Conservation (phyloP, 2,797 vertebrate genomes). For the Pseudomugil tenellus region DNA sequence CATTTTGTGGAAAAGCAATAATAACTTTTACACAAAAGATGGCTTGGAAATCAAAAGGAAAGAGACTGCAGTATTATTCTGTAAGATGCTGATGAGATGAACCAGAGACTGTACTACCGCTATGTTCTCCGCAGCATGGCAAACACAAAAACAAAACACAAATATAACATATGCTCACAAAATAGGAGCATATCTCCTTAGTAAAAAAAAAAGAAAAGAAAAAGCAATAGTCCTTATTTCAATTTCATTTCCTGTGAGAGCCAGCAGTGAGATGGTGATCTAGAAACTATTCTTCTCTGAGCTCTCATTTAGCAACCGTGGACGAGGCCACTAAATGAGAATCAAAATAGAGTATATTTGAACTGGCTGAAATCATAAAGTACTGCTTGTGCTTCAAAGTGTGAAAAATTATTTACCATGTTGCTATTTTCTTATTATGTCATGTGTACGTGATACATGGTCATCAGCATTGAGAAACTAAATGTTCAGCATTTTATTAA, state of each 20-base stretch:
- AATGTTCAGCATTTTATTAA: background rate
- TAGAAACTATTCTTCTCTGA: constrained; percentile 18
- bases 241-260: constrained; percentile 56
- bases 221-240: constrained; percentile 16
- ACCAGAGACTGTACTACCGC: constrained; percentile 20
- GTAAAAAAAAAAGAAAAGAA: too few relatives aligned
- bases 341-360: constrained; percentile 36
- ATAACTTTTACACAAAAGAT: constrained; percentile 1
- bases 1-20: background rate
- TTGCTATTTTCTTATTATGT: constrained; percentile 5
- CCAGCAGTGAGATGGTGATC: constrained; percentile 33
- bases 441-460: constrained; percentile 30
- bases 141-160: constrained; percentile 20
- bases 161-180: constrained; percentile 18
- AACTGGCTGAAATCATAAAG: constrained; percentile 42
- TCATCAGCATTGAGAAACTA: constrained; percentile 19
- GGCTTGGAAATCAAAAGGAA: background rate
- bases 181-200: constrained; percentile 19
- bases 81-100: constrained; percentile 21
- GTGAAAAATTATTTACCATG: constrained; percentile 34
- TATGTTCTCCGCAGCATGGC: constrained; percentile 6
- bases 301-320: background rate
- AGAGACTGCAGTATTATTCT: constrained; percentile 1
- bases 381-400: constrained; percentile 15
- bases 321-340: constrained; percentile 15